Base-by-base conservation (phyloP, 2,797 vertebrate species). In the Pantherophis vulpinus region DNA sequence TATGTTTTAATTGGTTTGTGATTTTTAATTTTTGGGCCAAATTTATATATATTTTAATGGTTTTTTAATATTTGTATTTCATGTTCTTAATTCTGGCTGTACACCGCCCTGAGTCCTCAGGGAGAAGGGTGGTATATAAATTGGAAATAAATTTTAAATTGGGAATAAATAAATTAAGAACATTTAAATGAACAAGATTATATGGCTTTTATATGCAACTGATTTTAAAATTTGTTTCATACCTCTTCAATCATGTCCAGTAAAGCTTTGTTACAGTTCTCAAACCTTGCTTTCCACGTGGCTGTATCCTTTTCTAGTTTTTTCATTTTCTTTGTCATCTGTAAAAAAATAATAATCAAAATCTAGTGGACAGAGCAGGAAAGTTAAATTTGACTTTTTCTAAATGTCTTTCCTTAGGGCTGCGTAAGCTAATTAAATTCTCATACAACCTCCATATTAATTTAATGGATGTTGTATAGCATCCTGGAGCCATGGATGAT, bases 241-340 rank as follows among this genome's bases (percentile, higher is more conserved):
- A 99, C 99, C 98, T 99, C 99, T 92, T 99, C 98, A 4, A 99
- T 99, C 99, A 99, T 99, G 93, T 99, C 98, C 87, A 98, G 93
- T 92, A 99, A 98, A 1, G 99, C 98, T 97, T 98, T 99, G 98
- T 99, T 99, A 96, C 99, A 99, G 96, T 98, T 99, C 97, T 99
- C 99, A 96, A 99, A 99, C 79, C 99, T 98, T 7, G 98, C 97
- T 98, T 98, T 99, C 99, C 99, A 99, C 0, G 98, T 97, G 94
- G 97, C 98, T 0, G 99, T 99, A 95, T 99, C 99, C 93, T 99
- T 99, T 92, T 99, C 99, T 97, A 99, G 90, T 92, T 98, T 99
- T 97, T 99, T 99, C 98, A 99, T 99, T 97, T 99, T 99, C 89
- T 98, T 98, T 47, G 98, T 98, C 98, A 99, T 99, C 99, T 99